Evolutionary conservation across 2,888 invertebrate genomes (phyloP), one percentile per base, ranked within the genome.

Genomic region (Dorcus parallelipipedus): DNA sequence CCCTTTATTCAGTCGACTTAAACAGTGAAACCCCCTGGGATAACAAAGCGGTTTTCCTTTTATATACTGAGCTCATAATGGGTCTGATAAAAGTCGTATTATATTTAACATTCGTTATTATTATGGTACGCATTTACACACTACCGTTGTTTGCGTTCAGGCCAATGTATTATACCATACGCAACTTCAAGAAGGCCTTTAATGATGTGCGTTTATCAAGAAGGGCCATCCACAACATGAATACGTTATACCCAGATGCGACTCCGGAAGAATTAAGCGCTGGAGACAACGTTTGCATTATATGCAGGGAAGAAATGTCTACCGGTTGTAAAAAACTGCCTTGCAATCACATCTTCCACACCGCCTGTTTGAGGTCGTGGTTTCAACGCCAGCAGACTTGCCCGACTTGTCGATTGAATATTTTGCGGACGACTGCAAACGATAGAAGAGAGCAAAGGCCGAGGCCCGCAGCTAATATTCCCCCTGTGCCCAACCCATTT

Each of bases 361-460:
- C 97, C 48, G 91, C 93, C 54, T 99, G 99, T 79, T 83, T 99
- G 55, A 88, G 98, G 50, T 95, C 97, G 41, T 99, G 99, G 99
- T 99, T 99, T 81, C 99, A 99, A 81, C 87, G 99, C 7, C 99
- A 99, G 77, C 99, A 99, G 81, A 99, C 99, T 3, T 99, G 99
- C 75, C 99, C 99, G 1, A 99, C 99, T 3, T 99, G 99, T 76
- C 86, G 97, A 9, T 83, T 97, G 64, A 97, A 98, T 79, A 95
- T 79, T 65, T 70, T 73, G 76, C 76, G 76, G 8, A 71, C 72
- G 9, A 69, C 74, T 1, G 59, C 71, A 5, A 60, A 60, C 9
- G 55, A 58, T 17, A 58, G 61, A 45, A 58, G 47, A 58, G 9
- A 23, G n/a, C 45, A 23, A 9, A 64, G 60, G 39, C 59, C 58